Evolutionary conservation across 2,888 invertebrate genomes (phyloP).

Genomic region (Drosophila macrospina): DNA sequence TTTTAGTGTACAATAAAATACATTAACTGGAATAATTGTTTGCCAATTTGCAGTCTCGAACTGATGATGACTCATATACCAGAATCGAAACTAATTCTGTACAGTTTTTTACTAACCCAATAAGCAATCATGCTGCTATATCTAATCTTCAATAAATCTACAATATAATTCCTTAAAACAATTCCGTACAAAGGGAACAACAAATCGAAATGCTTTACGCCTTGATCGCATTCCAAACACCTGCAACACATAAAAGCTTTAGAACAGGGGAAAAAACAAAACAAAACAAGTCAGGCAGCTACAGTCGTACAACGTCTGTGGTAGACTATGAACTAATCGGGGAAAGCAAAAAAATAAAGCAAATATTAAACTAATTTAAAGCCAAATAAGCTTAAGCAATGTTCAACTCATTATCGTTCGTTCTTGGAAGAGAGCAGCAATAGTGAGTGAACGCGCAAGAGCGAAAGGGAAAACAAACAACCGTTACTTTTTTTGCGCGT

Average conservation of each 20-base stretch:
- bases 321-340: no score
- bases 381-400: no score
- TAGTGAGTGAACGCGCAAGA: no score
- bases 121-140: not conserved
- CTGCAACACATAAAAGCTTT: constrained; percentile 40
- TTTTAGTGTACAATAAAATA: not conserved
- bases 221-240: constrained; percentile 41
- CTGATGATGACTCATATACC: no score
- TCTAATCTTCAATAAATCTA: not conserved
- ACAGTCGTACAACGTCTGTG: no score
- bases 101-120: not conserved
- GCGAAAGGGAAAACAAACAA: no score
- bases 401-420: no score
- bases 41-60: not conserved
- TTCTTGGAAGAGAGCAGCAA: no score
- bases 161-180: constrained; percentile 1
- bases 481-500: no score
- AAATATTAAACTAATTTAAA: no score
- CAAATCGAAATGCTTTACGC: constrained; percentile 22
- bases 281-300: not conserved
- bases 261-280: constrained; percentile 41
- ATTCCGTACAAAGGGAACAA: constrained; percentile 2
- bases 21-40: no score
- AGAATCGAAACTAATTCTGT: not conserved
- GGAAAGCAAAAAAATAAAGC: no score